Percentiles rank a stretch among this genome's conserved stretches.
Evolutionary conservation across 92 coral and sea anemone genomes (phyloP).

Genomic region (Diadumene lineata): DNA sequence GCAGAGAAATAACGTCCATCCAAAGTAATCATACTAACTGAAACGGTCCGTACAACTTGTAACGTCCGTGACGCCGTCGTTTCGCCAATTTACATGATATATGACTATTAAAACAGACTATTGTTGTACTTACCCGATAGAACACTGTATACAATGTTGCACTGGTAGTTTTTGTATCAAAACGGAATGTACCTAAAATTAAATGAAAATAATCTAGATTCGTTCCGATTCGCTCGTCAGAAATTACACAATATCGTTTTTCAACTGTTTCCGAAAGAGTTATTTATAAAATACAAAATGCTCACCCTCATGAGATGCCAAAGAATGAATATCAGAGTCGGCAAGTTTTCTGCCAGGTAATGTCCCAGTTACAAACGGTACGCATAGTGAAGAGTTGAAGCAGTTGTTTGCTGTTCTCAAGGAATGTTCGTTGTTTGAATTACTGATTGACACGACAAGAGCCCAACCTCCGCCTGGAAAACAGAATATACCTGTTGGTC

Average conservation of each 20-base stretch:
- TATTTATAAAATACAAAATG: neutral
- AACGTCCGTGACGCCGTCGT: neutral
- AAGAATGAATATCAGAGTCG: constrained; percentile 17
- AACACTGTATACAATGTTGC: neutral
- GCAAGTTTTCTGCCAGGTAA: constrained; percentile 9
- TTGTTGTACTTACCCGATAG: neutral
- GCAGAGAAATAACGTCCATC: too few species aligned
- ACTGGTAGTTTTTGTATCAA: neutral
- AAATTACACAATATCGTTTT: neutral
- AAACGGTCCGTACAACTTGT: too few species aligned
- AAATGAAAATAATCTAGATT: neutral
- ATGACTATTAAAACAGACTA: too few species aligned
- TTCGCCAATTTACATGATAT: neutral
- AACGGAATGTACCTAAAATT: neutral
- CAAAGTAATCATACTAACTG: too few species aligned
- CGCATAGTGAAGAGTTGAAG: constrained; percentile 21
- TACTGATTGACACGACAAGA: constrained; percentile 16
- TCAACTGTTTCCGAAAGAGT: neutral
- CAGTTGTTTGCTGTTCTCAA: constrained; percentile 18
- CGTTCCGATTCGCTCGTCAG: neutral
- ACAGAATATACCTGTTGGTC: too few species aligned
- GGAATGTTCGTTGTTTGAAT: neutral
- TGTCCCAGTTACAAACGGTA: constrained; percentile 17
- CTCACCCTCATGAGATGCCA: constrained; percentile 30
- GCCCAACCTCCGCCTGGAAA: constrained; percentile 28